Percentiles rank a stretch among this genome's conserved stretches.
Conservation (phyloP, 53 echinoderm and acorn worm genomes). For the Apostichopus leukothele region DNA sequence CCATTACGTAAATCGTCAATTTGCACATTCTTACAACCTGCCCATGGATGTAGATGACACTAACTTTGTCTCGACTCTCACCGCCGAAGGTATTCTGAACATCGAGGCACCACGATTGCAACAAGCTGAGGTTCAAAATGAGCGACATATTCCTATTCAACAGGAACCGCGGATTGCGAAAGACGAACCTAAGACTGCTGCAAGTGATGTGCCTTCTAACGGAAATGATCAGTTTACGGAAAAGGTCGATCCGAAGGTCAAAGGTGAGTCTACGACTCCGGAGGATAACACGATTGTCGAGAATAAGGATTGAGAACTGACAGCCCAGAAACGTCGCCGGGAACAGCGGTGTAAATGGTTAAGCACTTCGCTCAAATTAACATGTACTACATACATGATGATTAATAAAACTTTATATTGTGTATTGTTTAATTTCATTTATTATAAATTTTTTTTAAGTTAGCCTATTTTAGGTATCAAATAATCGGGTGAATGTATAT, state of each 20-base stretch:
- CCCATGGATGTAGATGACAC: slow-evolving; percentile 27
- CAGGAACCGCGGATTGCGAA: neutral
- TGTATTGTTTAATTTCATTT: too few species aligned
- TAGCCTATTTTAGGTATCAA: too few species aligned
- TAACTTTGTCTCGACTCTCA: slow-evolving; percentile 19
- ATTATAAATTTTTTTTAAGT: too few species aligned
- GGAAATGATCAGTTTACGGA: neutral
- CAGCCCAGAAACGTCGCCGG: too few species aligned
- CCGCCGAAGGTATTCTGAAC: slow-evolving; percentile 30
- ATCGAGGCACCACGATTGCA: slow-evolving; percentile 21
- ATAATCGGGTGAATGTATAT: too few species aligned
- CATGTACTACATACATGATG: too few species aligned
- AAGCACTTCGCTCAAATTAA: too few species aligned
- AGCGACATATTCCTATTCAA: slow-evolving; percentile 23
- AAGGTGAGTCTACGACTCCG: neutral
- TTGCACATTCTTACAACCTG: slow-evolving; percentile 24
- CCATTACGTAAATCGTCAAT: slow-evolving; percentile 12
- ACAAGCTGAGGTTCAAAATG: neutral
- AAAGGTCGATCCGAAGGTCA: neutral
- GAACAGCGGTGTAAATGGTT: neutral
- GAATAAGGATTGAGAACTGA: neutral
- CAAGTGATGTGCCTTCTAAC: neutral
- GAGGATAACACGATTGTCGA: neutral
- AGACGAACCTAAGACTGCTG: neutral
- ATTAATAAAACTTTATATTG: too few species aligned